phyloP scores from a whole-genome alignment of 1,140 invertebrate species.

The Leucophenga varia region DNA sequence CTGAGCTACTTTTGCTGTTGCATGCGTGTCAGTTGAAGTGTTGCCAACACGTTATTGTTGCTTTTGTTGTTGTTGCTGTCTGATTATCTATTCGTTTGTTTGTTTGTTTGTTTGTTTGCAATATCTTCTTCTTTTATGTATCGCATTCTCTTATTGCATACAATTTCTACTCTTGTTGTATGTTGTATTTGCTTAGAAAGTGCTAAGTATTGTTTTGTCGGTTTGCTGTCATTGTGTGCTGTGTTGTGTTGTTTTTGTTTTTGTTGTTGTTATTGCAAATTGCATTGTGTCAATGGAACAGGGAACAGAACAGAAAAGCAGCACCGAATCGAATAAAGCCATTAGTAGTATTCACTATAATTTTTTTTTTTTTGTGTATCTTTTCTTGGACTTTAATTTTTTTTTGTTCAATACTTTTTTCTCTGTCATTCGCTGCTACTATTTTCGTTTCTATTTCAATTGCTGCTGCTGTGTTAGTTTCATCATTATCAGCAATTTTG shows the following conservation, averaged over 20 bases:
- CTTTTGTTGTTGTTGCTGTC: too few species aligned
- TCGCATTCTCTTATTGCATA: too few species aligned
- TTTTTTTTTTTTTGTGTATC: conserved; percentile 11
- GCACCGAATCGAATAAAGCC: conserved; percentile 35
- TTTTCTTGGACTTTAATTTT: conserved; percentile 22
- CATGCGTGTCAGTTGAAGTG: too few species aligned
- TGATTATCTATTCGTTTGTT: too few species aligned
- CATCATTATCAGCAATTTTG: conserved; percentile 30
- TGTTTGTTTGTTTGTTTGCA: too few species aligned
- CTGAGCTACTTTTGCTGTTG: too few species aligned
- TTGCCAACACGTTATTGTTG: too few species aligned
- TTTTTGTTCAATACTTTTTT: conserved; percentile 9
- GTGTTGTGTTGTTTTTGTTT: neutral
- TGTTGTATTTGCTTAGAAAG: conserved; percentile 32
- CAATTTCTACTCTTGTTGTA: too few species aligned
- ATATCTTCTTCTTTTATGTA: too few species aligned
- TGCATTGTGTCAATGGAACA: too few species aligned
- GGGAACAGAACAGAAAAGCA: too few species aligned
- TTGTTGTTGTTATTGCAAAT: conserved; percentile 21
- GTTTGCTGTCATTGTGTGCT: conserved; percentile 2
- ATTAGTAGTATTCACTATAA: too few species aligned
- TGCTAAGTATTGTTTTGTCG: conserved; percentile 9
- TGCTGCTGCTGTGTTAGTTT: conserved; percentile 13
- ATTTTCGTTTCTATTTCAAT: conserved; percentile 4
- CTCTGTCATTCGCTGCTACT: conserved; percentile 9